phyloP scores from a whole-genome alignment of 1,140 invertebrate species.

The Aphelinus certus region DNA sequence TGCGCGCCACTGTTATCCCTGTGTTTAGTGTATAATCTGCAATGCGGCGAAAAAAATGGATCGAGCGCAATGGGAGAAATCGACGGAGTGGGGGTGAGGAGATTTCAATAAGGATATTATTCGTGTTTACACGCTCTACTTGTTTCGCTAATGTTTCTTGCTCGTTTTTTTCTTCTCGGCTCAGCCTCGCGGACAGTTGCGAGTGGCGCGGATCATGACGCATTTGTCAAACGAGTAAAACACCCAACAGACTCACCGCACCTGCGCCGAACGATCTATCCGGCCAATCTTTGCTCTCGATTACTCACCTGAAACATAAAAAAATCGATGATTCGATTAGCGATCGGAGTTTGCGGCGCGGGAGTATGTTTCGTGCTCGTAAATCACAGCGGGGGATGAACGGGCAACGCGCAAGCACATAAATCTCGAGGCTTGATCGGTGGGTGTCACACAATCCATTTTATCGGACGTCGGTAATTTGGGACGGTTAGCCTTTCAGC shows the following conservation, averaged over 20 bases:
- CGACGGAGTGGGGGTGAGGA: not conserved
- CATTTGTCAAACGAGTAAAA: too few relatives aligned
- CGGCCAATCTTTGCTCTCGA: not conserved
- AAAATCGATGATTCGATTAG: slow-evolving; percentile 6
- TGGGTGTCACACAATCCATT: too few relatives aligned
- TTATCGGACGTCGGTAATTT: too few relatives aligned
- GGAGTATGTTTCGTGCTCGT: too few relatives aligned
- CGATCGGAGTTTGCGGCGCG: not conserved
- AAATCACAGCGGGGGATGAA: too few relatives aligned
- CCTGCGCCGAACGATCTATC: not conserved
- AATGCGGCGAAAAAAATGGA: too few relatives aligned
- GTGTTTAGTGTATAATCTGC: too few relatives aligned
- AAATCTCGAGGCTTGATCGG: too few relatives aligned
- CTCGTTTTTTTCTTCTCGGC: not conserved
- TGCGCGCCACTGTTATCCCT: too few relatives aligned
- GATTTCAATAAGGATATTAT: not conserved
- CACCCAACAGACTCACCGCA: slow-evolving; percentile 12
- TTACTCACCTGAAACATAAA: slow-evolving; percentile 34
- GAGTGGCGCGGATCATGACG: too few relatives aligned
- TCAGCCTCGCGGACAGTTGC: not conserved
- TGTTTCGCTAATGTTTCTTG: slow-evolving; percentile 23
- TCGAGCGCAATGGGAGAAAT: not conserved
- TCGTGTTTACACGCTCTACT: slow-evolving; percentile 7
- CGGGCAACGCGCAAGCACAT: too few relatives aligned
- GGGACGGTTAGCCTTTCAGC: too few relatives aligned